Evolutionary conservation across 2,888 invertebrate genomes (phyloP).

Genomic region (Hyposoter didymator): DNA sequence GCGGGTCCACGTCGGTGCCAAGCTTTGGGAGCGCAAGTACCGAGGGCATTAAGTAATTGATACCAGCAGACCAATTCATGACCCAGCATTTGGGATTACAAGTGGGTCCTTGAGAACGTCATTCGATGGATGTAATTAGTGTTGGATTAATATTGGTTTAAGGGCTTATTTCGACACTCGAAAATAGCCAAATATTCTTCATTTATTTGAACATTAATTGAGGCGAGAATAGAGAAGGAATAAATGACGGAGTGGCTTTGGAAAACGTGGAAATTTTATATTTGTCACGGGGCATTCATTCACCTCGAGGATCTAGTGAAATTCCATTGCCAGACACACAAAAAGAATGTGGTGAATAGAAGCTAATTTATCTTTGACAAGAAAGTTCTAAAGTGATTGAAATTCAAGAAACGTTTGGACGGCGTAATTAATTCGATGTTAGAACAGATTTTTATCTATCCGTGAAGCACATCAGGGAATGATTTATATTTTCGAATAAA

Average conservation of each 20-base stretch:
- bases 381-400: not conserved
- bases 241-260: not conserved
- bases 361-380: not conserved
- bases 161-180: not conserved
- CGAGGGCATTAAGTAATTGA: constrained; percentile 8
- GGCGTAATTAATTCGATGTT: not conserved
- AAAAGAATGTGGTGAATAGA: not conserved
- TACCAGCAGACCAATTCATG: not conserved
- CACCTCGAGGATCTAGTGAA: not conserved
- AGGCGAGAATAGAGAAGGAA: not conserved
- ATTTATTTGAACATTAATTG: not conserved
- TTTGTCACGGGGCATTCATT: not conserved
- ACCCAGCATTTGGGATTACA: not conserved
- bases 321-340: not conserved
- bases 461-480: not conserved
- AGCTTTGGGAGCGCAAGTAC: constrained; percentile 6
- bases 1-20: not conserved
- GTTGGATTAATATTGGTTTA: not conserved
- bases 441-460: not conserved
- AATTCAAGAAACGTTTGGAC: constrained; percentile 13
- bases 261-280: not conserved
- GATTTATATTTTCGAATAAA: constrained; percentile 11
- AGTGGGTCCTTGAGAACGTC: not conserved
- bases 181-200: not conserved
- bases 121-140: not conserved